Evolutionary conservation across 2,113 vertebrate genomes (phyloP), one percentile per base, ranked within the genome.

Genomic region (Labeo rohita): DNA sequence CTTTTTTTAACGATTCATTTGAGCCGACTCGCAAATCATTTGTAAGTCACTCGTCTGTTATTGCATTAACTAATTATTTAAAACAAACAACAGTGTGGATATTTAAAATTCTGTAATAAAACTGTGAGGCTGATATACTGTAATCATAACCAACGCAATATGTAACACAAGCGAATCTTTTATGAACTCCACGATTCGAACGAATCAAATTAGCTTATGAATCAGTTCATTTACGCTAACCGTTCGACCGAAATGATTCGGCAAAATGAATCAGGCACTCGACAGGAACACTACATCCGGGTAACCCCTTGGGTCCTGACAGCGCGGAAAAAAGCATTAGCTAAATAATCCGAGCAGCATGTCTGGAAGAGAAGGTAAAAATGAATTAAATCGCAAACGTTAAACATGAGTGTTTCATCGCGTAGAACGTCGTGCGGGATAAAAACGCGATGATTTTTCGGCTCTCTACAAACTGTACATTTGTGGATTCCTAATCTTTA

Each of bases 351-450:
- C 4, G 68, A 61, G 21, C 49, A 88, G 78, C 21, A 96, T 96
- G 95, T 95, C 95, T 77, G 94, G 95, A 56, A 95, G 95, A 91
- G 95, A 96, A 85, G 95, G 95, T 95, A 82, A 90, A 90, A 6
- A 36, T 13, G 0, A 8, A 56, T n/a, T 72, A 0, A 39, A 39
- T 39, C 5, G 39, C 36, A 0, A 3, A 66, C 47, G 65, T 0
- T 36, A n/a, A 1, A 9, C 1, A 4, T 0, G 12, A 0, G 11
- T 1, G 9, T 0, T 34, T n/a, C 2, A 45, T 45, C 7, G 3
- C 3, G 4, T 21, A 16, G 13, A 36, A 47, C n/a, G 23, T 18
- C 0, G 3, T 28, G 3, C 1, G 3, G 8, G 21, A 18, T 78
- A 56, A 36, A 56, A 52, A 36, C 45, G 0, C 3, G 0, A 77